A percentile compares a stretch with the other conserved stretches of the same genome.
phyloP scores from a whole-genome alignment of 2,113 vertebrate genomes.

The Haemorhous mexicanus region DNA sequence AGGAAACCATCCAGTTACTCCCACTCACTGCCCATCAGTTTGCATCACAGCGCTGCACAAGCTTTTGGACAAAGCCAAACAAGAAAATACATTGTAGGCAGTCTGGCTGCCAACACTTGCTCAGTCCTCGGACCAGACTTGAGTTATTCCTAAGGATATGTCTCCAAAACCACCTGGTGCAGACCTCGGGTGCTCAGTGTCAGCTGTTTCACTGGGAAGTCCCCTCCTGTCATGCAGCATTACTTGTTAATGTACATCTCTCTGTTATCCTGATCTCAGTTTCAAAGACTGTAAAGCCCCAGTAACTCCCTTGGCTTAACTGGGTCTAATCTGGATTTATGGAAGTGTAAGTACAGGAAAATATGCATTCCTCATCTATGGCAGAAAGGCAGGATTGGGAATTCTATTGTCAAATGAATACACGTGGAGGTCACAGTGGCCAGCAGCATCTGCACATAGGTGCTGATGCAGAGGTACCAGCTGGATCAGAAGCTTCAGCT shows the following conservation, averaged over 20 bases:
- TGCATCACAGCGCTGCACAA: not conserved
- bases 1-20: not conserved
- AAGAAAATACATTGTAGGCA: not conserved
- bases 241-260: not conserved
- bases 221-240: not conserved
- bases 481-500: not conserved
- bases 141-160: not conserved
- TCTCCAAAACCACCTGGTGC: not conserved
- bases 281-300: not conserved
- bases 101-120: not conserved
- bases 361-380: fast-evolving
- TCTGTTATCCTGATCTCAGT: not conserved
- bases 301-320: not conserved
- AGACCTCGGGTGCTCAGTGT: not conserved
- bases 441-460: not conserved
- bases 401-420: not conserved
- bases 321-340: slow-evolving; percentile 1
- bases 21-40: not conserved
- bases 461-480: not conserved
- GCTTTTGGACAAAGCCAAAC: not conserved
- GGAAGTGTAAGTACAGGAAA: not conserved
- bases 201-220: not conserved
- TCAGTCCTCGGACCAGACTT: not conserved
- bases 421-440: fast-evolving
- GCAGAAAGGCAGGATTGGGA: not conserved